Percentiles rank a stretch among this genome's conserved stretches.
phyloP scores from a whole-genome alignment of 2,797 vertebrate genomes.

The Acanthurus lineatus region DNA sequence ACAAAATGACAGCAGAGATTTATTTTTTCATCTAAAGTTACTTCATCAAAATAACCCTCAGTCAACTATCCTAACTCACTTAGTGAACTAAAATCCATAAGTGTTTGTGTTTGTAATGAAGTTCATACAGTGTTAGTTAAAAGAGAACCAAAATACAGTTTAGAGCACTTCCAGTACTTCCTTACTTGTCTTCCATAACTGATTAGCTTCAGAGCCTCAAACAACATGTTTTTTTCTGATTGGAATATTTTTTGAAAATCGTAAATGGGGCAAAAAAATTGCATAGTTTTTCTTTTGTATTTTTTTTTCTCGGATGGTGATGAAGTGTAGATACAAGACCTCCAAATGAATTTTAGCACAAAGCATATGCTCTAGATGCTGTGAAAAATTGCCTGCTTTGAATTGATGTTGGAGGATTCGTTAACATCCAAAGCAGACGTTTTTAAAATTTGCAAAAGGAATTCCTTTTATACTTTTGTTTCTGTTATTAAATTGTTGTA shows the following conservation, averaged over 20 bases:
- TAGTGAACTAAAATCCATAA: neutral
- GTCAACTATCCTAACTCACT: neutral
- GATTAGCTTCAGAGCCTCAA: neutral
- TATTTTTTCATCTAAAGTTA: neutral
- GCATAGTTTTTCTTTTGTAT: neutral
- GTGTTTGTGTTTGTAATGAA: constrained; percentile 5
- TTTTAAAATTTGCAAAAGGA: neutral
- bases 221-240: neutral
- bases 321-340: neutral
- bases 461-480: neutral
- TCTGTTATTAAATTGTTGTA: neutral
- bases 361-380: neutral
- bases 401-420: neutral
- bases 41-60: neutral
- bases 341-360: neutral
- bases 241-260: neutral
- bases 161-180: constrained; percentile 17
- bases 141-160: constrained; percentile 3
- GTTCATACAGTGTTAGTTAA: constrained; percentile 24
- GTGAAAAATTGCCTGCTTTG: neutral
- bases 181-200: constrained; percentile 33
- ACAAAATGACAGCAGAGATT: constrained; percentile 1
- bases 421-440: neutral
- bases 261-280: neutral
- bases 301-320: neutral